Evolutionary conservation across 2,888 invertebrate genomes (phyloP).

Genomic region (Melieria crassipennis): DNA sequence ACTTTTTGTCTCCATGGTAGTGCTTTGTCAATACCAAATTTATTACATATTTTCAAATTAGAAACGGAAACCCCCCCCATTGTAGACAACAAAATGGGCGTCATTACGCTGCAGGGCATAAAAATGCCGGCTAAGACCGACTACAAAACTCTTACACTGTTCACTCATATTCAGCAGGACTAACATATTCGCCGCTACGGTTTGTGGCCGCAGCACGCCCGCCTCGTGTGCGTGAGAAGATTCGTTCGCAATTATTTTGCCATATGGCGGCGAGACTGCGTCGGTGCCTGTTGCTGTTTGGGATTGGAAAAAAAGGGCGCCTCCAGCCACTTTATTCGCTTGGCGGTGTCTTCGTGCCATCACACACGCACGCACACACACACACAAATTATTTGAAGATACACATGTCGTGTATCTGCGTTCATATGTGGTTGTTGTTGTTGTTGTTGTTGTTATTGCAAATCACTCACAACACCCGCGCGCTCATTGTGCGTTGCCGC

Average conservation of each 20-base stretch:
- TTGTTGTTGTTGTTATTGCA: not conserved
- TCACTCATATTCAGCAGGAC: too few relatives aligned
- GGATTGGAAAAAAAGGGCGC: constrained; percentile 19
- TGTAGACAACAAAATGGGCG: too few relatives aligned
- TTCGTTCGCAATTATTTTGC: constrained; percentile 16
- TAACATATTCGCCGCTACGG: too few relatives aligned
- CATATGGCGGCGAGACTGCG: constrained; percentile 26
- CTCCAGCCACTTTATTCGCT: constrained; percentile 24
- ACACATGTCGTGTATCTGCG: not conserved
- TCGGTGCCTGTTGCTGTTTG: not conserved
- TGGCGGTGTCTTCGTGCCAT: not conserved
- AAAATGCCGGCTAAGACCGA: too few relatives aligned
- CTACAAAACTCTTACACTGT: too few relatives aligned
- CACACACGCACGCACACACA: not conserved
- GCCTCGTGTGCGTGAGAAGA: constrained; percentile 25
- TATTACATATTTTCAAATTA: too few relatives aligned
- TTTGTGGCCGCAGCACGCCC: not conserved
- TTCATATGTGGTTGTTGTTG: not conserved
- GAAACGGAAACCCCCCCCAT: too few relatives aligned
- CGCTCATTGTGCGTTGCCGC: not conserved
- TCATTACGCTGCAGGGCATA: too few relatives aligned
- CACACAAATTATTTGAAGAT: not conserved
- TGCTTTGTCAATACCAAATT: too few relatives aligned
- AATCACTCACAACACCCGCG: constrained; percentile 22
- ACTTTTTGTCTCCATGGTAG: too few relatives aligned